Conservation (phyloP, 1,140 invertebrate species). For the Daktulosphaira vitifoliae region DNA sequence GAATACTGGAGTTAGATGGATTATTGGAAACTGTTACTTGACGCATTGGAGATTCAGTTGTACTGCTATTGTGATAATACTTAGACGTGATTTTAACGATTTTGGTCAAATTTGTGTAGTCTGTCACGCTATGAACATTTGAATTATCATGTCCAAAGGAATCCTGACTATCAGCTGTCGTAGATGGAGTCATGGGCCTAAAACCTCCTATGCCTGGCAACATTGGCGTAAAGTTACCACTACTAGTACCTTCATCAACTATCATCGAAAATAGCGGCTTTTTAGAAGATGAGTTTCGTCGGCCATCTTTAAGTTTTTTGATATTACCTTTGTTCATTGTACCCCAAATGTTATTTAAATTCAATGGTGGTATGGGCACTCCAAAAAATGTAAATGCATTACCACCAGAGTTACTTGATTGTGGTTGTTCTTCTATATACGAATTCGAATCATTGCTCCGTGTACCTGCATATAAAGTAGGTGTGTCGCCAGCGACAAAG, state of each 20-base stretch:
- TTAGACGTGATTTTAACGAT: too few species aligned
- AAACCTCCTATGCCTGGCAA: constrained; percentile 61
- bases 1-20: not conserved
- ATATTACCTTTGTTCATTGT: constrained; percentile 45
- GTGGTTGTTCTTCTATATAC: not conserved
- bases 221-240: constrained; percentile 58
- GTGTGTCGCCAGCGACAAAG: constrained; percentile 51
- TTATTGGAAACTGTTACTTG: not conserved
- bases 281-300: constrained; percentile 46
- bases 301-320: constrained; percentile 40
- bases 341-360: constrained; percentile 55
- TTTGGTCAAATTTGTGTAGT: too few species aligned
- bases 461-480: constrained; percentile 53
- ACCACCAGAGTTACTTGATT: constrained; percentile 42
- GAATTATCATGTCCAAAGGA: too few species aligned
- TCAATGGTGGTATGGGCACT: constrained; percentile 64
- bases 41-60: not conserved
- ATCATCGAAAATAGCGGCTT: constrained; percentile 43
- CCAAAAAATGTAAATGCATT: constrained; percentile 72
- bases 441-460: constrained; percentile 4
- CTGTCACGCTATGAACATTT: too few species aligned
- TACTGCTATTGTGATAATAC: not conserved
- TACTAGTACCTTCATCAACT: constrained; percentile 13
- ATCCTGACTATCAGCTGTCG: constrained; percentile 25
- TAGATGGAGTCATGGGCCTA: constrained; percentile 48